Evolutionary conservation across 1,140 invertebrate species (phyloP), one percentile per base, ranked within the genome.

Genomic region (Gryllus bimaculatus): DNA sequence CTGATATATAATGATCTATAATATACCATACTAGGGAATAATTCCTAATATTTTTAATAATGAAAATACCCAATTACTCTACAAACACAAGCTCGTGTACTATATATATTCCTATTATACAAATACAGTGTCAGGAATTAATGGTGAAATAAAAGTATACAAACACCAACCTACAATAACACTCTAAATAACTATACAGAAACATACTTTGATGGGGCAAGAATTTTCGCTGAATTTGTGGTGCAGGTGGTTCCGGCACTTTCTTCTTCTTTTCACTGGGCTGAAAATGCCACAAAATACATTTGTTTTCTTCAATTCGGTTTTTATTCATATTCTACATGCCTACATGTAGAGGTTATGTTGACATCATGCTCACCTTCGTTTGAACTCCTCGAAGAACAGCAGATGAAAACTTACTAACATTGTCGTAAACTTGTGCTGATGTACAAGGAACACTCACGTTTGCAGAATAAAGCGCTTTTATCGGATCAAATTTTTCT

Each of bases 371-470:
- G 10, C 54, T 66, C 18, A 66, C 54, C 54, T 66, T 66, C 10
- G 54, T 66, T 66, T 66, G 54, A 3, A 66, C 54, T 66, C 18
- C 54, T 66, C 7, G 76, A 18, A 21, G 76, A 77, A 39, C 26
- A 48, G 74, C 78, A 80, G 76, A 39, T 5, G 26, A 39, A 39
- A 39, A 39, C 26, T 39, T 79, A 15, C 75, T 78, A n/a, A 75
- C 79, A 79, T 80, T 79, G 73, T 80, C 73, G 39, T 54, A 47
- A 73, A 79, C n/a, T 26, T 78, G 80, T 13, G 80, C 80, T n/a
- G 75, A 76, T 13, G 78, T 47, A 15, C n/a, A 48, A 8, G 80
- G 80, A 79, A 80, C 74, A 73, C 26, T 76, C 13, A 79, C 79
- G 8, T 66, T 47, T 21, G 49, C 73, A 75, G 80, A 76, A 80